phyloP scores from a whole-genome alignment of 1,140 invertebrate species.

The Listronotus oregonensis region DNA sequence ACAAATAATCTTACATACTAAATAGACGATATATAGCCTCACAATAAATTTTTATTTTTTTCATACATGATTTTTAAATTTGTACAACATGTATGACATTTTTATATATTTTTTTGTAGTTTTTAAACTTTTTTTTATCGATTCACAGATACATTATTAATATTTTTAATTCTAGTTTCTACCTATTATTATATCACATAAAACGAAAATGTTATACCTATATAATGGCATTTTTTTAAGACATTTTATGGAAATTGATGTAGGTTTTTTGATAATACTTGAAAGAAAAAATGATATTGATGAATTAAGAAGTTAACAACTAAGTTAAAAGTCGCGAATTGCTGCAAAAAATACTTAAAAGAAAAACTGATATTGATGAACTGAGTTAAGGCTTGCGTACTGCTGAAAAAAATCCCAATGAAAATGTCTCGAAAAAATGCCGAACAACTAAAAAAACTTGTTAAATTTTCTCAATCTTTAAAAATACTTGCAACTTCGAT shows the following conservation, averaged over 20 bases:
- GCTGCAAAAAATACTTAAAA: too few relatives aligned
- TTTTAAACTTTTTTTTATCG: constrained; percentile 8
- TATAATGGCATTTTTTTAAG: too few relatives aligned
- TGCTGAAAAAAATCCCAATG: too few relatives aligned
- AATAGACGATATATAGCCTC: constrained; percentile 36
- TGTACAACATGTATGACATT: constrained; percentile 44
- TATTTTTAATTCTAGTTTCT: constrained; percentile 17
- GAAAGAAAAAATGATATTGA: too few relatives aligned
- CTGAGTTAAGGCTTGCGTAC: too few relatives aligned
- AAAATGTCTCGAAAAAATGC: constrained; percentile 36
- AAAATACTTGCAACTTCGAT: constrained; percentile 2
- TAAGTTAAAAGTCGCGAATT: too few relatives aligned
- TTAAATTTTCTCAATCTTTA: too few relatives aligned
- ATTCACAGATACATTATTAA: constrained; percentile 21
- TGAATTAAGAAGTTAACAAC: too few relatives aligned
- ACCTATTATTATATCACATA: constrained; percentile 26
- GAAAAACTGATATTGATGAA: too few relatives aligned
- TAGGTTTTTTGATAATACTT: too few relatives aligned
- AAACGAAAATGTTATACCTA: constrained; percentile 12
- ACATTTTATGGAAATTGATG: too few relatives aligned
- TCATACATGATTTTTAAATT: constrained; percentile 43
- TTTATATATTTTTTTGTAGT: constrained; percentile 25
- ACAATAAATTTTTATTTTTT: constrained; percentile 27
- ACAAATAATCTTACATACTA: constrained; percentile 40
- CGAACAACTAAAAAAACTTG: constrained; percentile 19